Conservation (phyloP, 2,113 vertebrate species). For the Ammospiza caudacuta region DNA sequence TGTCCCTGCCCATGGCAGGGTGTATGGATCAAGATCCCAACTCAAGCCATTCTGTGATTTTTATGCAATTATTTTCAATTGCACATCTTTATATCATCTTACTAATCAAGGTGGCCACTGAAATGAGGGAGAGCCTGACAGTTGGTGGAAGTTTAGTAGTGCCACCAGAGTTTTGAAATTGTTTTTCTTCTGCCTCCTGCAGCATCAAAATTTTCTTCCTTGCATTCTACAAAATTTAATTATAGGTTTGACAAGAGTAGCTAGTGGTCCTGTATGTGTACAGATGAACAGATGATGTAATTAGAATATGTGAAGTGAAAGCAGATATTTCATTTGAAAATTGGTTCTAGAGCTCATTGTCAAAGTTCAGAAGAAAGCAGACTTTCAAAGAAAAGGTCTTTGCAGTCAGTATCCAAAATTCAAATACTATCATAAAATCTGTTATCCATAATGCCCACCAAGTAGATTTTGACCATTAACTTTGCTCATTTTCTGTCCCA, state of each 20-base stretch:
- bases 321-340: background rate
- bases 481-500: constrained; percentile 13
- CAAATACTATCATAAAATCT: background rate
- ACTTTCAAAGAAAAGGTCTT: background rate
- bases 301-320: background rate
- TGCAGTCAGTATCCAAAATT: background rate
- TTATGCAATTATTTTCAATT: background rate
- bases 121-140: background rate
- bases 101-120: background rate
- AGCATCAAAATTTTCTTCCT: background rate
- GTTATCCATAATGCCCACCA: background rate
- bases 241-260: background rate
- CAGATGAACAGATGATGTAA: background rate
- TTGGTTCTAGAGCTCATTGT: background rate
- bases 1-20: background rate
- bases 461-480: constrained; percentile 46
- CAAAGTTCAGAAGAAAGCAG: background rate
- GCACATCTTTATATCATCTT: background rate
- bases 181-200: background rate
- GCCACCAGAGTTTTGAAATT: background rate
- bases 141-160: background rate
- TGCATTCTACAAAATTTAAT: background rate
- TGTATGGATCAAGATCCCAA: background rate
- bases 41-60: background rate
- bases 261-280: background rate